A percentile compares a stretch with the other conserved stretches of the same genome.
Conservation (phyloP, 2,113 vertebrate genomes). For the Tenebrosternarchus preto region DNA sequence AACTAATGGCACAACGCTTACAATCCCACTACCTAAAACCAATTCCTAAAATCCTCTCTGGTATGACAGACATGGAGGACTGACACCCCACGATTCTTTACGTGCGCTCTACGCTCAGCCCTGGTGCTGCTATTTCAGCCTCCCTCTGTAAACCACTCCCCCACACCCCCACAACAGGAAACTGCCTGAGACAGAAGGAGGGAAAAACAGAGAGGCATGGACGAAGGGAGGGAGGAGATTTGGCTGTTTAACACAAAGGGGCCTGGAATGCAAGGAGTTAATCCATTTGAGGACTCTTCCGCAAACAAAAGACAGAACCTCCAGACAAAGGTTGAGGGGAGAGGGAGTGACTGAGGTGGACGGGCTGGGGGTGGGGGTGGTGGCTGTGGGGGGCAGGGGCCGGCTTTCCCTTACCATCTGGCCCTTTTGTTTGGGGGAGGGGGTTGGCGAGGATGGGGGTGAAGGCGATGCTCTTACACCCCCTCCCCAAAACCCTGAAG, state of each 20-base stretch:
- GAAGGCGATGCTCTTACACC: constrained; percentile 36
- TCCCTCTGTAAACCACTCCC: constrained; percentile 15
- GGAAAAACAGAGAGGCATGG: constrained; percentile 55
- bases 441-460: constrained; percentile 50
- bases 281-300: constrained; percentile 76
- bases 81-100: constrained; percentile 56
- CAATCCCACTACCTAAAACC: constrained; percentile 61
- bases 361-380: constrained; percentile 67
- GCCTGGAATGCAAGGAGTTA: constrained; percentile 79
- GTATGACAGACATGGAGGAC: constrained; percentile 73
- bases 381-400: constrained; percentile 63
- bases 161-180: constrained; percentile 66
- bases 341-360: constrained; percentile 45
- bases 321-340: constrained; percentile 77
- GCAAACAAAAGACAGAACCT: constrained; percentile 77
- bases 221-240: constrained; percentile 58
- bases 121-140: constrained; percentile 45
- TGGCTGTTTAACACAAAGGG: constrained; percentile 80
- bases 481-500: constrained; percentile 51
- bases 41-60: constrained; percentile 38
- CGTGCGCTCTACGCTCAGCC: constrained; percentile 51
- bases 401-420: constrained; percentile 78
- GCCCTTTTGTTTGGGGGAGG: constrained; percentile 77
- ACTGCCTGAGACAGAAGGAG: constrained; percentile 57
- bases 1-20: constrained; percentile 73